phyloP scores from a whole-genome alignment of 2,797 vertebrate genomes.

The Cygnus olor region DNA sequence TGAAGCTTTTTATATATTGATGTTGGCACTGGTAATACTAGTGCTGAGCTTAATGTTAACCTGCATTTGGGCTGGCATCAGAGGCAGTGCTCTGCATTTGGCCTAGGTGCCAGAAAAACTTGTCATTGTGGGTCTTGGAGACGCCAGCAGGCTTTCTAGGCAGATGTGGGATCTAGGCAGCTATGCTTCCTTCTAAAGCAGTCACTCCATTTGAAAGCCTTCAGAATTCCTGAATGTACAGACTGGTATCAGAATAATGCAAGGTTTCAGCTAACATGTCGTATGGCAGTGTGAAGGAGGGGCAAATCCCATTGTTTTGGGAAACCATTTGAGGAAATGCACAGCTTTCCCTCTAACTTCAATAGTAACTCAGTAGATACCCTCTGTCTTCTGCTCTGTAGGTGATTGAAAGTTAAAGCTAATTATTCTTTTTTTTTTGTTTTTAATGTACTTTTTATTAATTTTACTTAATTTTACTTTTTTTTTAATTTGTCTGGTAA shows the following conservation, averaged over 20 bases:
- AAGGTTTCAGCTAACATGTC: background rate
- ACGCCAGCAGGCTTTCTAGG: background rate
- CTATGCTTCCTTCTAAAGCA: background rate
- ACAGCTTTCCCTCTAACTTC: fast-evolving
- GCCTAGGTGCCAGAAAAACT: background rate
- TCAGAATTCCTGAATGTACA: background rate
- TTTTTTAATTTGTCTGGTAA: background rate
- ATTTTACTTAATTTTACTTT: background rate
- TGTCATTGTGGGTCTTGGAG: background rate
- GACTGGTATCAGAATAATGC: fast-evolving
- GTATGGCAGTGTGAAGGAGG: background rate
- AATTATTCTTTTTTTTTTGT: background rate
- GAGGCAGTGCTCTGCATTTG: background rate
- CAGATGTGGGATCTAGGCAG: background rate
- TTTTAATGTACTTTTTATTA: background rate
- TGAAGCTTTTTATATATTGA: background rate
- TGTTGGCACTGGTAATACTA: background rate
- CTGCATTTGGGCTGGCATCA: background rate
- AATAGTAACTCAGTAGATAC: background rate
- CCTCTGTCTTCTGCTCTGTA: background rate
- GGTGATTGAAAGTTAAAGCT: background rate
- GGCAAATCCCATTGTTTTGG: fast-evolving
- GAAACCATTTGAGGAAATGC: background rate
- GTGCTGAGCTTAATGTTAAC: background rate
- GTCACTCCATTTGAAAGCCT: background rate